Evolutionary conservation across 2,113 vertebrate genomes (phyloP).

Genomic region (Calidris pugnax): DNA sequence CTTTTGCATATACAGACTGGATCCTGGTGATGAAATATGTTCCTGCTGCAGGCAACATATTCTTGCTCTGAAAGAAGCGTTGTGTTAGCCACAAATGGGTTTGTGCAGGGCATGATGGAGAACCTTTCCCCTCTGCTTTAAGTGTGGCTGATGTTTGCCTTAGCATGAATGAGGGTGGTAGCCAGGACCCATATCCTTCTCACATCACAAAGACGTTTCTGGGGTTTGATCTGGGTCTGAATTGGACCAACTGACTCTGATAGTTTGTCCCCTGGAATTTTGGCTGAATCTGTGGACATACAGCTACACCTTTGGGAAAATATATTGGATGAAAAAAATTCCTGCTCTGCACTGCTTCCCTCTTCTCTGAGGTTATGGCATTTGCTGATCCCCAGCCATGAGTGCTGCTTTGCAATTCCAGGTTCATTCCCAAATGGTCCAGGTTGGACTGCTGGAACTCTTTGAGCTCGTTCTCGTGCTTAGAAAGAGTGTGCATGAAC

Average conservation of each 20-base stretch:
- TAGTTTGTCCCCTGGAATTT: background rate
- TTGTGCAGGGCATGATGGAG: background rate
- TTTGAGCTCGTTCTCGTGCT: background rate
- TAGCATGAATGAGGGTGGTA: background rate
- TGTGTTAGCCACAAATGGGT: background rate
- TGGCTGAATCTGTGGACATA: background rate
- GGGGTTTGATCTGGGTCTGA: background rate
- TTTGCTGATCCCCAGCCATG: background rate
- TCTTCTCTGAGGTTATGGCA: background rate
- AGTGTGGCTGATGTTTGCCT: background rate
- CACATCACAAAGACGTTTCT: accelerated
- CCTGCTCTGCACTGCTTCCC: background rate
- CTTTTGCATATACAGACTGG: background rate
- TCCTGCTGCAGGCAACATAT: background rate
- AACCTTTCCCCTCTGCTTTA: background rate
- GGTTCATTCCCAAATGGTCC: background rate
- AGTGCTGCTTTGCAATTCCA: background rate
- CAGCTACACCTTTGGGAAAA: too few species aligned
- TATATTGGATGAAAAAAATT: background rate
- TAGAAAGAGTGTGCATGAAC: background rate
- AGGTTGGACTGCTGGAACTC: background rate
- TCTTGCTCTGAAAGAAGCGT: background rate
- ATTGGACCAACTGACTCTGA: background rate
- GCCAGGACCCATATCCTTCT: background rate
- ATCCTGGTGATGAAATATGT: background rate